Base-by-base conservation (phyloP, 2,797 vertebrate genomes). In the Vireo griseus region DNA sequence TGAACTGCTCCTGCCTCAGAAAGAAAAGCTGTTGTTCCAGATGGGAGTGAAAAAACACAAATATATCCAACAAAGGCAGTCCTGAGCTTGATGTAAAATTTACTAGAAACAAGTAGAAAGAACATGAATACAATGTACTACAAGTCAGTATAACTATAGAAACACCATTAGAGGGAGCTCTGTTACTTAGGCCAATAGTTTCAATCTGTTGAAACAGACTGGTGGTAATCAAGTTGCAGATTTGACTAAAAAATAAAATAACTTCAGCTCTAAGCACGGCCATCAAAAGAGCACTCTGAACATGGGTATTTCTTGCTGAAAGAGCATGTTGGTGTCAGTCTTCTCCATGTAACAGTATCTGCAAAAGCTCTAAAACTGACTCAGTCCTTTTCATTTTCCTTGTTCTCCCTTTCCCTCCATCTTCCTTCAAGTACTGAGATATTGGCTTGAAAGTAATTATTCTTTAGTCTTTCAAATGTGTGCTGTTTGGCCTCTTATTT, bases 91-190 rank as follows among this genome's bases (percentile, higher is more conserved):
- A 52, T 8, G 11, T 63, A 52, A 78, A 91, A 40, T 92, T 96
- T 52, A 50, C 37, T 72, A 88, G 85, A 50, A 88, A 58, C 18
- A 68, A 88, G 47, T 35, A 55, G 10, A 11, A 69, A 68, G 39
- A 55, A 45, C 28, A 33, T 16, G 4, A 24, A 28, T 20, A 29
- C 22, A 48, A 11, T 22, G 8, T 6, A 16, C 25, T 26, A 25
- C 16, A 45, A 69, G 65, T 72, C 58, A 62, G 85, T 94, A 12
- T 57, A 57, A 33, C 69, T 81, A 16, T 18, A 59, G 73, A 92
- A 91, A 29, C 55, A 79, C 95, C 95, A 52, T 97, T 96, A 96
- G 96, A 95, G 95, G 95, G 96, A 96, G 95, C 95, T 90, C 94
- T 90, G 90, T 84, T 94, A 90, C 95, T 92, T 94, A 94, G 66